Percentiles rank a stretch among this genome's conserved stretches.
Evolutionary conservation across 2,888 invertebrate species (phyloP).

Genomic region (Drosophila peninsularis): DNA sequence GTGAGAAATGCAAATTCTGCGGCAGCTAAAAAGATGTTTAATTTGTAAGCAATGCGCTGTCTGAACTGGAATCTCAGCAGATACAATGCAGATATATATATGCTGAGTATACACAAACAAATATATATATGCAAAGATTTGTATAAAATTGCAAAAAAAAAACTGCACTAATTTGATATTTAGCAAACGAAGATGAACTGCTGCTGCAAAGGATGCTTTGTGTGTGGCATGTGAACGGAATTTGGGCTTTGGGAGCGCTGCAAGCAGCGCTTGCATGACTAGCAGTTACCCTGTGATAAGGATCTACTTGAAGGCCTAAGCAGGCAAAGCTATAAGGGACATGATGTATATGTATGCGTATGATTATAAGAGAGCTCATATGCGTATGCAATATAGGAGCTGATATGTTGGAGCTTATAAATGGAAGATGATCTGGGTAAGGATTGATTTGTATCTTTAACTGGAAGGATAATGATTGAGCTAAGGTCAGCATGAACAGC

Average conservation of each 20-base stretch:
- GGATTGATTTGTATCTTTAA: too few species aligned
- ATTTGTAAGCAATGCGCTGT: slow-evolving; percentile 62
- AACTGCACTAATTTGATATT: slow-evolving; percentile 75
- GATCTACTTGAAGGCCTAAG: neutral
- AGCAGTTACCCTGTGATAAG: neutral
- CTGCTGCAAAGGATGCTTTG: slow-evolving; percentile 20
- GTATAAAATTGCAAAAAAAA: slow-evolving; percentile 31
- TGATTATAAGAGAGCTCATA: neutral
- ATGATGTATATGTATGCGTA: too few species aligned
- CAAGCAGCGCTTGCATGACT: neutral
- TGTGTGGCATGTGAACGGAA: slow-evolving; percentile 5
- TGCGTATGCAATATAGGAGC: too few species aligned
- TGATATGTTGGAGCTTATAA: too few species aligned
- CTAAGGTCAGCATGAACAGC: too few species aligned
- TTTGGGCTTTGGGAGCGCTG: neutral
- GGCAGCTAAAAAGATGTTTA: slow-evolving; percentile 53
- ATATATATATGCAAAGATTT: neutral
- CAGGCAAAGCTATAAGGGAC: too few species aligned
- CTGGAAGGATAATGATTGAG: too few species aligned
- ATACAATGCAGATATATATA: slow-evolving; percentile 13
- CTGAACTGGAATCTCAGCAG: slow-evolving; percentile 43
- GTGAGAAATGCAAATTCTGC: slow-evolving; percentile 78
- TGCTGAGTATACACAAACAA: neutral
- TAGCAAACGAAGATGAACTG: slow-evolving; percentile 22
- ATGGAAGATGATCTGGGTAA: too few species aligned